These are phyloP conservation scores for Poeciliopsis prolifica DNA, from an alignment of 2,113 vertebrate species.

Conservation along the genomic window DNA sequence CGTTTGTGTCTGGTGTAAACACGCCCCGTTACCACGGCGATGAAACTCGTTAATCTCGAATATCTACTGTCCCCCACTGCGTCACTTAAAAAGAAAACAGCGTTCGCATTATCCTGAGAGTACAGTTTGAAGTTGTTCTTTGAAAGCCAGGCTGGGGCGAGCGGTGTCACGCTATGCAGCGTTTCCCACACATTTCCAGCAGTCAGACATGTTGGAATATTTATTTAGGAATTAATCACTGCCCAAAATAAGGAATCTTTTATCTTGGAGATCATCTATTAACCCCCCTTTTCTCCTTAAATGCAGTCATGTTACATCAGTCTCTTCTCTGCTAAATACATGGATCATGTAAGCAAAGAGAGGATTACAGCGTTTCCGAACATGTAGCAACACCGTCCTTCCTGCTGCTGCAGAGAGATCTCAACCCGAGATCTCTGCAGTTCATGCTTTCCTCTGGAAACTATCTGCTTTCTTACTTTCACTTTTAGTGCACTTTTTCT, in stretches of 20 bases:
- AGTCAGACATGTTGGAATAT: background rate
- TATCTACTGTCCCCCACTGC: constrained; percentile 32
- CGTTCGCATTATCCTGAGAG: constrained; percentile 43
- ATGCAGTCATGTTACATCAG: background rate
- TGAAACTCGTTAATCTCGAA: constrained; percentile 61
- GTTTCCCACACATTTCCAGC: constrained; percentile 1
- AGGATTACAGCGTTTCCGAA: background rate
- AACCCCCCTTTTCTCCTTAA: background rate
- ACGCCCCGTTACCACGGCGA: constrained; percentile 54
- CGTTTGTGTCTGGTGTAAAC: constrained; percentile 27
- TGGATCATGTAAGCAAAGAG: background rate
- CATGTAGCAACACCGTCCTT: background rate
- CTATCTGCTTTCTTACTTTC: too few species aligned
- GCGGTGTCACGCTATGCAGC: constrained; percentile 12
- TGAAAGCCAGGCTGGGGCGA: background rate
- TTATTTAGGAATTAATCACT: background rate
- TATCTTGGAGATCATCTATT: background rate
- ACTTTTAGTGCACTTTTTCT: too few species aligned
- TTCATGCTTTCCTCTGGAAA: too few species aligned
- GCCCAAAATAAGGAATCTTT: background rate
- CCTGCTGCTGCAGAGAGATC: background rate
- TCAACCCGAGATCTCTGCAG: background rate
- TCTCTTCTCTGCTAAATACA: background rate
- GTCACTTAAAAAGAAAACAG: background rate
- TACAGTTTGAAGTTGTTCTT: constrained; percentile 6